Percentiles rank a stretch among this genome's conserved stretches.
Conservation (phyloP, 2,113 vertebrate genomes). For the Microcebus jonahi region DNA sequence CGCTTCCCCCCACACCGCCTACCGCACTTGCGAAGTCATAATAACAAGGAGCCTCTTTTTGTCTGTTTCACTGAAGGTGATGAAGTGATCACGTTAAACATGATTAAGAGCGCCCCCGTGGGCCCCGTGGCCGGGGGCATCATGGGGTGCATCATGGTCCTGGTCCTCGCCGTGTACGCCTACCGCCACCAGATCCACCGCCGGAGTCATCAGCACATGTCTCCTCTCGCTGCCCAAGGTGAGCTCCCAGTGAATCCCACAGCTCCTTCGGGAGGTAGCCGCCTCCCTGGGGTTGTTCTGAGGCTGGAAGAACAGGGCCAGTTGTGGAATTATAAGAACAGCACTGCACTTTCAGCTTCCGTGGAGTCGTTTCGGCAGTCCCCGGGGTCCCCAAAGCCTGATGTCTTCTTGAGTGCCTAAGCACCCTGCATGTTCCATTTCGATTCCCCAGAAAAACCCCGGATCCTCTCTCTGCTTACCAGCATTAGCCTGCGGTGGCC, state of each 20-base stretch:
- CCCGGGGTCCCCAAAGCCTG: neutral
- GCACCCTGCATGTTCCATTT: neutral
- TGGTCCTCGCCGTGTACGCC: constrained; percentile 96
- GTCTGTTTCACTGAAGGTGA: constrained; percentile 87
- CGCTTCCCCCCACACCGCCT: neutral
- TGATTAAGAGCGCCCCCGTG: constrained; percentile 98
- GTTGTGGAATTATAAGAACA: neutral
- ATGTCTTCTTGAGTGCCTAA: neutral
- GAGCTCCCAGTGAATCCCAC: constrained; percentile 30
- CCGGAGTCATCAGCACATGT: constrained; percentile 99
- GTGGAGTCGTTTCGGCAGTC: neutral
- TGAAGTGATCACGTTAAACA: constrained; percentile 95
- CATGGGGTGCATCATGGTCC: constrained; percentile 99
- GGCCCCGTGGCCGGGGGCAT: constrained; percentile 98
- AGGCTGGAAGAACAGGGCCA: neutral
- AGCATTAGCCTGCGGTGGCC: rapidly evolving
- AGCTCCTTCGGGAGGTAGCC: neutral
- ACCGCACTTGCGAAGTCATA: rapidly evolving
- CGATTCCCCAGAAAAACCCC: neutral
- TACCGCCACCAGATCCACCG: constrained; percentile 99
- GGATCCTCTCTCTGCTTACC: neutral
- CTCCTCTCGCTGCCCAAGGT: constrained; percentile 98
- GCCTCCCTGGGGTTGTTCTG: neutral
- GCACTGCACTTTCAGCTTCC: neutral
- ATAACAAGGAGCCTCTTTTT: neutral